Percentiles rank a stretch among this genome's conserved stretches.
phyloP scores from a whole-genome alignment of 2,888 invertebrate species.

The Sminthurinus aureus region DNA sequence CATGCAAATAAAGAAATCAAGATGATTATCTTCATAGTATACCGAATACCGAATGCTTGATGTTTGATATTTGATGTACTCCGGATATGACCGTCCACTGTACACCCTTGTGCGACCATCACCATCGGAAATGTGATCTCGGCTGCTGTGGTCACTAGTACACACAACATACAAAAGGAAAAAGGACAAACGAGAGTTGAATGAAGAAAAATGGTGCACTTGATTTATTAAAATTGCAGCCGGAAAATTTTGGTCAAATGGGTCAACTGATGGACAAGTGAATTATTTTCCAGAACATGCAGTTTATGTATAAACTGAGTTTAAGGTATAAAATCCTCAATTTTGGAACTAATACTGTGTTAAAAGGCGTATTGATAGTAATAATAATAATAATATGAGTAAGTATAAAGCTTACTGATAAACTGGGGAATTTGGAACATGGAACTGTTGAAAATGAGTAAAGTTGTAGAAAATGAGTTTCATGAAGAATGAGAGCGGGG shows the following conservation, averaged over 20 bases:
- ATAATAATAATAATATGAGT: not conserved
- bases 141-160: not conserved
- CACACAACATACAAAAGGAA: not conserved
- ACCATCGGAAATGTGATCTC: not conserved
- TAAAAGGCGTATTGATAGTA: not conserved
- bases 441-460: too few species aligned
- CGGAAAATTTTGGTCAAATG: not conserved
- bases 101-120: not conserved
- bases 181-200: too few species aligned
- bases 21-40: not conserved
- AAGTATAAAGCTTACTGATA: not conserved
- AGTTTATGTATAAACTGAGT: not conserved
- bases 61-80: not conserved
- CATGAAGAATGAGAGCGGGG: not conserved
- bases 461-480: not conserved
- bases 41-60: not conserved
- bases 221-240: not conserved
- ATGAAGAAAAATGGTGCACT: not conserved
- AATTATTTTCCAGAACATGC: not conserved
- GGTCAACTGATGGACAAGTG: not conserved
- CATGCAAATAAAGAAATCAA: not conserved
- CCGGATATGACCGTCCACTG: not conserved
- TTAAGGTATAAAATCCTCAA: not conserved
- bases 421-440: not conserved
- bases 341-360: not conserved